Evolutionary conservation across 2,888 invertebrate genomes (phyloP).

Genomic region (Hypomecis punctinalis): DNA sequence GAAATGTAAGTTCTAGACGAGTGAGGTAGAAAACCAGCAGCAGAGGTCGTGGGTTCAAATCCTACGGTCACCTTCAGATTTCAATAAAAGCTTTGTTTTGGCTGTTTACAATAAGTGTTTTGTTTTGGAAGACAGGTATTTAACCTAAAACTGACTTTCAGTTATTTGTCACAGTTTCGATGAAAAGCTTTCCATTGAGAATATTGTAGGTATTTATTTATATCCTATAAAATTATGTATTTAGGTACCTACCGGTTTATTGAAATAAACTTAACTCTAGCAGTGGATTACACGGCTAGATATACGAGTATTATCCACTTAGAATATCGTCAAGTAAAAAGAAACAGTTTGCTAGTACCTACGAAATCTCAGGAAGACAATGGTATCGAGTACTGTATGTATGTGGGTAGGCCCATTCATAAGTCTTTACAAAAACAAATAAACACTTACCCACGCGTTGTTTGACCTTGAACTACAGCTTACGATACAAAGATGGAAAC

Average conservation of each 20-base stretch:
- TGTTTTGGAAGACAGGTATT: not conserved
- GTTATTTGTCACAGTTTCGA: not conserved
- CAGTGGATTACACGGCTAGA: no score
- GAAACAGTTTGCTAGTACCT: slow-evolving; percentile 3
- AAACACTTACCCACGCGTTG: slow-evolving; percentile 35
- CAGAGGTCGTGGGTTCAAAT: slow-evolving; percentile 2
- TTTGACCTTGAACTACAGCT: slow-evolving; percentile 56
- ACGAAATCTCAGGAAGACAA: slow-evolving; percentile 11
- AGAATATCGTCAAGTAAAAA: not conserved
- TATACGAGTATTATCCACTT: no score
- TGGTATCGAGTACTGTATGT: not conserved
- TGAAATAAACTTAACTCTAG: no score
- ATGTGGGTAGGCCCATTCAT: slow-evolving; percentile 29
- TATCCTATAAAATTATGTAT: no score
- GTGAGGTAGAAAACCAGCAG: not conserved
- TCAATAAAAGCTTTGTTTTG: not conserved
- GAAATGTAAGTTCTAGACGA: no score
- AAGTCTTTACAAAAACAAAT: slow-evolving; percentile 32
- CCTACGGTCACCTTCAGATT: not conserved
- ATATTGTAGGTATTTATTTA: no score
- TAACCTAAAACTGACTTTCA: not conserved
- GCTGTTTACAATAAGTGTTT: not conserved
- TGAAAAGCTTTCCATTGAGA: no score
- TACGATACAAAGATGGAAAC: slow-evolving; percentile 46
- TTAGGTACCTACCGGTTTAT: no score